These are phyloP conservation scores for Ametastegia equiseti DNA, from an alignment of 2,888 invertebrate species.

Conservation along the genomic window DNA sequence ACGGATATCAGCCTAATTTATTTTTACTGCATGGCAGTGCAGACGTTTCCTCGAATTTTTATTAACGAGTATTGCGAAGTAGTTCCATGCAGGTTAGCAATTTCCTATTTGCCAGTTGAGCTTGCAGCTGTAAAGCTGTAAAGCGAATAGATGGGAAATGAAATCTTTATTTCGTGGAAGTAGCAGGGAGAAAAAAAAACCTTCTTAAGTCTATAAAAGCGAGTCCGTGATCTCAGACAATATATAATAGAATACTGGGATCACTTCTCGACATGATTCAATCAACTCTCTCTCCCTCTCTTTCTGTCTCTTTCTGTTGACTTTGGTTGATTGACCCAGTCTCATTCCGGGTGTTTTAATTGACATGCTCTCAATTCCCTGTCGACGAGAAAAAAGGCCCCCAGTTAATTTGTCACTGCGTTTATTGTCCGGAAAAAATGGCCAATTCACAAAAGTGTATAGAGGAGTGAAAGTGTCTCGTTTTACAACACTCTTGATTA, in stretches of 20 bases:
- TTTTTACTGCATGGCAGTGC: neutral
- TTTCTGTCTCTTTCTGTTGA: no score
- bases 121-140: neutral
- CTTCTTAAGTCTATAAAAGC: neutral
- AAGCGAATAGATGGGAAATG: neutral
- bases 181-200: neutral
- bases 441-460: neutral
- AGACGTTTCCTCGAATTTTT: constrained; percentile 1
- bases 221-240: neutral
- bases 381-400: neutral
- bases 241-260: neutral
- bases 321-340: constrained; percentile 17
- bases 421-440: neutral
- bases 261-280: neutral
- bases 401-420: neutral
- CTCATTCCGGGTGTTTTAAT: constrained; percentile 17
- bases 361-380: neutral
- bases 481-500: neutral
- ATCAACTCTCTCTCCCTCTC: no score
- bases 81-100: neutral
- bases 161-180: constrained; percentile 6
- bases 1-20: neutral
- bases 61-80: constrained; percentile 6
- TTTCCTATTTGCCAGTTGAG: neutral
- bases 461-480: neutral